Evolutionary conservation across 2,888 invertebrate species (phyloP).

Genomic region (Caenorhabditis sp.): DNA sequence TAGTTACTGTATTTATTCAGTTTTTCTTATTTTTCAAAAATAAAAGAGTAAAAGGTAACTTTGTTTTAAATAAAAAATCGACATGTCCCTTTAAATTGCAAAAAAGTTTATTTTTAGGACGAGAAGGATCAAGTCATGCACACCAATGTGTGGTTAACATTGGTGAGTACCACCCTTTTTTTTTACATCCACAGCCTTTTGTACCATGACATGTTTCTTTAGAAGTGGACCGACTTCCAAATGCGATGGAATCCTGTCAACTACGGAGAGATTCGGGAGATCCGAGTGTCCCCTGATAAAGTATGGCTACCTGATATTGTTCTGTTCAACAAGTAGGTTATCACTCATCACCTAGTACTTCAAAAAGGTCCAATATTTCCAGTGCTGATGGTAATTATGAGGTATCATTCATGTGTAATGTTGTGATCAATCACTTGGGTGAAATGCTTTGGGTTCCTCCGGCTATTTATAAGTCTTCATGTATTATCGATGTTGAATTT

Average conservation of each 20-base stretch:
- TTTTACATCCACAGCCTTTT: background rate
- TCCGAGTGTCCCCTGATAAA: conserved; percentile 72
- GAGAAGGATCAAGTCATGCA: conserved; percentile 72
- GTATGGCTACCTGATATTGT: conserved; percentile 75
- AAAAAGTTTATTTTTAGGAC: conserved; percentile 62
- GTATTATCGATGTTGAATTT: conserved; percentile 98
- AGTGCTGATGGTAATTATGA: conserved; percentile 99
- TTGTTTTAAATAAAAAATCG: background rate
- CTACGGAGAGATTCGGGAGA: conserved; percentile 72
- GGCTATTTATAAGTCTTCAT: conserved; percentile 98
- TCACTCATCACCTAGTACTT: background rate
- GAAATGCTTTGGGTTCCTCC: conserved; percentile 98
- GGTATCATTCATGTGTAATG: conserved; percentile 96
- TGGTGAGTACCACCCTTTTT: conserved; percentile 33
- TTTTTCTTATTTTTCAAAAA: conserved; percentile 2
- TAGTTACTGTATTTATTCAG: too few relatives aligned
- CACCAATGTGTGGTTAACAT: conserved; percentile 71
- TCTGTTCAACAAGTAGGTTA: conserved; percentile 71
- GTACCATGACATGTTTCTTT: background rate
- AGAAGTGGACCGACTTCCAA: conserved; percentile 72
- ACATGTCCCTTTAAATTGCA: conserved; percentile 58
- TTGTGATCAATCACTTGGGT: conserved; percentile 91
- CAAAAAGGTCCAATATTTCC: too few relatives aligned
- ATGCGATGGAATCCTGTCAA: conserved; percentile 73
- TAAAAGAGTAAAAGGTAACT: background rate